Conservation (phyloP, 2,797 vertebrate genomes). For the Epinephelus coioides region DNA sequence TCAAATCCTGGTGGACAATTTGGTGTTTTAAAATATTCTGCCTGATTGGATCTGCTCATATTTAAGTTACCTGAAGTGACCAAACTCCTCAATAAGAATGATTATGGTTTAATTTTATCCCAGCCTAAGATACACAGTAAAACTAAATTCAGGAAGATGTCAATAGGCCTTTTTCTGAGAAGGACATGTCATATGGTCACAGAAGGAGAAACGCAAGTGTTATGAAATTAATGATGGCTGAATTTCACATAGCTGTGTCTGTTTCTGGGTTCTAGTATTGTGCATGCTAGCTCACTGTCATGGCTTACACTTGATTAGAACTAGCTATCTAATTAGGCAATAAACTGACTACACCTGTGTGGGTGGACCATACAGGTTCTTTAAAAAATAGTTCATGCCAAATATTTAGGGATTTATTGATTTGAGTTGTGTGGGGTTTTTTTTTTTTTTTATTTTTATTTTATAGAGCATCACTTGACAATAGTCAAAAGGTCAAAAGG, state of each 20-base stretch:
- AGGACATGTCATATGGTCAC: slow-evolving; percentile 2
- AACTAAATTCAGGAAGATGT: slow-evolving; percentile 5
- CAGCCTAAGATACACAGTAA: background rate
- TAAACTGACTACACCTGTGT: slow-evolving; percentile 17
- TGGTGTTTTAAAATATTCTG: slow-evolving; percentile 28
- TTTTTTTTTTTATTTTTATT: background rate
- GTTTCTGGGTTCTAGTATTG: background rate
- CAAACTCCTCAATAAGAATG: slow-evolving; percentile 4
- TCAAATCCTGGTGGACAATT: background rate
- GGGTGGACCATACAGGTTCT: background rate
- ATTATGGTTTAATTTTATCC: slow-evolving; percentile 13
- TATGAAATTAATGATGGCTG: background rate
- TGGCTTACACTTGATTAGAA: background rate
- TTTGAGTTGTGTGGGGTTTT: background rate
- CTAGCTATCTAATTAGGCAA: background rate
- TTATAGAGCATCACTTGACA: background rate
- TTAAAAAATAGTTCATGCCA: background rate
- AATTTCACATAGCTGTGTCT: background rate
- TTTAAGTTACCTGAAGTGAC: slow-evolving; percentile 12
- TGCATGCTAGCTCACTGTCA: background rate
- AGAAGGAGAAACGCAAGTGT: background rate
- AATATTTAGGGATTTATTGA: slow-evolving; percentile 4
- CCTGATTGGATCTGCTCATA: background rate
- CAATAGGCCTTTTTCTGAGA: background rate
- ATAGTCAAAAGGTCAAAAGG: background rate